Evolutionary conservation across 1,140 invertebrate genomes (phyloP), one percentile per base, ranked within the genome.

Genomic region (Drosophila arizonae): DNA sequence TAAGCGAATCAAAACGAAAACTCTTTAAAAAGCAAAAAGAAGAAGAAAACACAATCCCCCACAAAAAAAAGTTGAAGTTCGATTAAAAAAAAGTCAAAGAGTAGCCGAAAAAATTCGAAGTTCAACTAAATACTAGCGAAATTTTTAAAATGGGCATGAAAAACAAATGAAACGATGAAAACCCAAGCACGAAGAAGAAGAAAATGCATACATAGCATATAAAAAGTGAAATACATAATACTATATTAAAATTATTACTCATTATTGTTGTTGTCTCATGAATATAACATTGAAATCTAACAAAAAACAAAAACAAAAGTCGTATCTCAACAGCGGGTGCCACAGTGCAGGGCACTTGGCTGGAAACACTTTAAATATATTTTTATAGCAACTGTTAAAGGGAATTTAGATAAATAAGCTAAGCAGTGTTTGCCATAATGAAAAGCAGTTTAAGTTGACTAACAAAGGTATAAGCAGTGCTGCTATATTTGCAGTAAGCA

Each of bases 241-340:
- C 74, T 82, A 88, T 79, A 87, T 79, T 79, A 68, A 88, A 88
- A 89, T 89, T 72, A 84, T 80, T 88, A 88, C 77, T 75, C 82
- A 84, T 89, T 85, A 88, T 87, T 87, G 79, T 88, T 87, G 82
- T 88, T 88, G 84, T 87, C 84, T 87, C 76, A 82, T 79, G 82
- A 87, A 86, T 87, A 86, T 87, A 87, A 81, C 81, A 84, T 87
- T 86, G 79, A 86, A 86, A 87, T 77, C 82, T 69, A 81, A 75
- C 54, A 66, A 72, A 72, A 72, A 33, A 66, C 45, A 51, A 15
- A 58, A 43, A 26, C 17, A 55, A 6, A 26, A 69, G 0, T 68
- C 36, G 50, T 74, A 46, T 72, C 39, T 58, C 1, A 72, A 66
- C 36, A 56, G 11, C 39, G 24, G 24, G 33, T 8, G 45, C 26